A percentile compares a stretch with the other conserved stretches of the same genome.
Conservation (phyloP, 2,888 invertebrate genomes). For the Drosophila nr. perissopoda region DNA sequence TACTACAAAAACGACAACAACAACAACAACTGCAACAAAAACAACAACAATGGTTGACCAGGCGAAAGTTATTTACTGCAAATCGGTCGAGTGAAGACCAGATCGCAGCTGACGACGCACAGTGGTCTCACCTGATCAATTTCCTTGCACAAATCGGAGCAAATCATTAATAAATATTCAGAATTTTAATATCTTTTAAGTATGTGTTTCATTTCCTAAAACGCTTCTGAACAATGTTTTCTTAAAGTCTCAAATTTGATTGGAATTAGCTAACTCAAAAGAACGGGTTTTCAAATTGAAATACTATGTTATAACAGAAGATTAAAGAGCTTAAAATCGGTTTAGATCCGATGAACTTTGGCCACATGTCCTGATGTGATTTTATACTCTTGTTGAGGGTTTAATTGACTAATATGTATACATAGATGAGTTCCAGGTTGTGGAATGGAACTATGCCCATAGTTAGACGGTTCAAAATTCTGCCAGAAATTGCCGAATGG, state of each 20-base stretch:
- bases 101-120: conserved; percentile 52
- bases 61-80: conserved; percentile 77
- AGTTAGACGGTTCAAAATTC: background rate
- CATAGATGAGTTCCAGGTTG: background rate
- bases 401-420: background rate
- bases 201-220: background rate
- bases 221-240: too few relatives aligned
- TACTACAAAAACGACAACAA: conserved; percentile 24
- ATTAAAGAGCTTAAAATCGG: background rate
- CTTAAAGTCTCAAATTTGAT: background rate
- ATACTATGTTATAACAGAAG: too few relatives aligned
- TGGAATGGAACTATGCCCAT: background rate
- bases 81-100: conserved; percentile 65
- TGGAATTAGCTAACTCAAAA: background rate
- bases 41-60: conserved; percentile 52
- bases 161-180: background rate
- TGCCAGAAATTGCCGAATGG: conserved; percentile 10
- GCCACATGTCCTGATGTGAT: background rate
- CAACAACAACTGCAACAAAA: conserved; percentile 17
- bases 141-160: background rate
- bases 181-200: background rate
- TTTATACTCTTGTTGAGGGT: background rate
- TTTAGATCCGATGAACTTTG: background rate
- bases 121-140: background rate
- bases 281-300: background rate